A percentile compares a stretch with the other conserved stretches of the same genome.
These are phyloP conservation scores for Xylophagus ater DNA, from an alignment of 2,888 invertebrate genomes.

Conservation along the genomic window DNA sequence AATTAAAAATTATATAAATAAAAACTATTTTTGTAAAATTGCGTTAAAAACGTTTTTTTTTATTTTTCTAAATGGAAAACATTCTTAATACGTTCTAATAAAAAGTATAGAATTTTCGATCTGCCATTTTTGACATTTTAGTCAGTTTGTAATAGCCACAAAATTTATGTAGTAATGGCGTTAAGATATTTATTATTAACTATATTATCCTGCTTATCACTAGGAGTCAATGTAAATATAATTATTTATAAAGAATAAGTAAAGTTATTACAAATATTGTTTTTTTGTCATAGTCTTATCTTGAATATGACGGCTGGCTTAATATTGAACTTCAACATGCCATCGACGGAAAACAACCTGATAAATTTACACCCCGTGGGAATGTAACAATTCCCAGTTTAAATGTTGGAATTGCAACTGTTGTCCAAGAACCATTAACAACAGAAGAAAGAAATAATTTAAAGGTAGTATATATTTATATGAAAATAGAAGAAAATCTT, in stretches of 20 bases:
- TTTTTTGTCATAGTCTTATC: slow-evolving; percentile 40
- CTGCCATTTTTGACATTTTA: no score
- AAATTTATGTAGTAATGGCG: no score
- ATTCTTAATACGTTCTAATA: no score
- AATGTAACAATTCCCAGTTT: slow-evolving; percentile 60
- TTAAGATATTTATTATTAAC: no score
- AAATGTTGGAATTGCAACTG: slow-evolving; percentile 49
- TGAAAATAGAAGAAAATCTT: neutral
- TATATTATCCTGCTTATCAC: no score
- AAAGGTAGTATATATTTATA: slow-evolving; percentile 37
- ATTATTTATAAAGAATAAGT: no score
- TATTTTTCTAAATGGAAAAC: no score
- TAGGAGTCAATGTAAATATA: no score
- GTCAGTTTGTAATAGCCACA: no score
- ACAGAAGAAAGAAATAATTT: slow-evolving; percentile 46
- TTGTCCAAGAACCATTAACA: slow-evolving; percentile 50
- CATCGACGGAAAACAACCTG: slow-evolving; percentile 43
- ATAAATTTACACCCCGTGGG: slow-evolving; percentile 52
- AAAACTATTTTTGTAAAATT: neutral
- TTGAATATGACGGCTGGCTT: slow-evolving; percentile 67
- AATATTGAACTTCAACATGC: slow-evolving; percentile 60
- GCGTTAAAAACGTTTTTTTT: no score
- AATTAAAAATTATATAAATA: neutral
- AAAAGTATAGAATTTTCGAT: no score
- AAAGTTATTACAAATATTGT: no score